Evolutionary conservation across 2,113 vertebrate species (phyloP).

Genomic region (Grammomys surdaster): DNA sequence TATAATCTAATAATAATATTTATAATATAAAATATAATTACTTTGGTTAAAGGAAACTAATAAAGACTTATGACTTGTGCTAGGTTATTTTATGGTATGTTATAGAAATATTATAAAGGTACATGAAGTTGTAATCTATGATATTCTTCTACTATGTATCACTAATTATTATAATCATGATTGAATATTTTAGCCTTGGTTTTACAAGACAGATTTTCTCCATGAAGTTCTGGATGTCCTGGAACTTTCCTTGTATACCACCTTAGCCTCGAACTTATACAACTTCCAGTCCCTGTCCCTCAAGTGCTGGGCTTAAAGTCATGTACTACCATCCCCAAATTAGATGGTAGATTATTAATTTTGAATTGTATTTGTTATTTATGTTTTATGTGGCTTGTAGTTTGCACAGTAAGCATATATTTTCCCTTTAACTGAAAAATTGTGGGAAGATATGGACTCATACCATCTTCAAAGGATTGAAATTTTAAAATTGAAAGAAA

Average conservation of each 20-base stretch:
- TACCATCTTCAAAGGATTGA: not conserved
- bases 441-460: not conserved
- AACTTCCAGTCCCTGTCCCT: too few species aligned
- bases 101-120: not conserved
- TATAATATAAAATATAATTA: not conserved
- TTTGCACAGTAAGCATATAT: not conserved
- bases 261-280: not conserved
- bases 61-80: not conserved
- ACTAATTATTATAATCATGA: not conserved
- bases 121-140: not conserved
- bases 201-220: not conserved
- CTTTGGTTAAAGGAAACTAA: not conserved
- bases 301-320: not conserved
- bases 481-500: not conserved
- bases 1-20: not conserved
- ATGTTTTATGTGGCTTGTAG: not conserved
- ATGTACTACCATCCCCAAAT: not conserved
- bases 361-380: not conserved
- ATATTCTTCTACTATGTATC: not conserved
- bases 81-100: not conserved
- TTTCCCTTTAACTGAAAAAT: not conserved
- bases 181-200: not conserved
- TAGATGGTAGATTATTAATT: not conserved
- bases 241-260: not conserved
- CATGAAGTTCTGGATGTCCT: not conserved